Base-by-base conservation (phyloP, 2,888 invertebrate species). In the Labia minor region DNA sequence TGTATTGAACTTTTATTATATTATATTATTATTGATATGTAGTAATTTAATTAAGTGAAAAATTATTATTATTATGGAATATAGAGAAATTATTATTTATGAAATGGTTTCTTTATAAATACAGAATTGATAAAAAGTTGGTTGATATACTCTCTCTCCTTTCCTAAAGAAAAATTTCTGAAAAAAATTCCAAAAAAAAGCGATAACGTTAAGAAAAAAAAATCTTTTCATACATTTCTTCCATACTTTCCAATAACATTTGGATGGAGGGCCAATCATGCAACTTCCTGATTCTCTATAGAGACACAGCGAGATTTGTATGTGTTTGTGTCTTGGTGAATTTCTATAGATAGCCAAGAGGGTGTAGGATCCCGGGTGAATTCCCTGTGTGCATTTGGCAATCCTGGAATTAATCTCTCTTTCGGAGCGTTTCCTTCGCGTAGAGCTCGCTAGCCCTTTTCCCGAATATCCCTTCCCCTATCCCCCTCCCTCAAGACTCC, bases 311-410 rank as follows among this genome's bases (percentile, higher is more conserved):
- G 49, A 49, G 2, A 49, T 49, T 49, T 49, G 49, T 49, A 49
- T 49, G 3, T 49, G 49, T 49, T 4, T 10, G 49, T 49, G 49
- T 4, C 6, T 49, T 4, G 49, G 49, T 49, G 49, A 49, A 49
- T 49, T 49, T 49, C 49, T 49, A 49, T 49, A 49, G 49, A 16
- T 49, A 4, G 14, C 14, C 16, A 49, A 49, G 49, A 49, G 49
- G n/a, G 49, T 3, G n/a, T n/a, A n/a, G n/a, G n/a, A n/a, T n/a
- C n/a, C n/a, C n/a, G 49, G 16, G 49, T 49, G 49, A 49, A 49
- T 49, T 49, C 49, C 49, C n/a, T n/a, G 49, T 49, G 49, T 49
- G 49, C 49, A 49, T 4, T 49, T 49, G 49, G 49, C 49, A 49
- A 49, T 49, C 16, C 49, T 49, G 49, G 49, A 16, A 49, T 49